Conservation (phyloP, 1,140 invertebrate species). For the Cardiocondyla obscurior region DNA sequence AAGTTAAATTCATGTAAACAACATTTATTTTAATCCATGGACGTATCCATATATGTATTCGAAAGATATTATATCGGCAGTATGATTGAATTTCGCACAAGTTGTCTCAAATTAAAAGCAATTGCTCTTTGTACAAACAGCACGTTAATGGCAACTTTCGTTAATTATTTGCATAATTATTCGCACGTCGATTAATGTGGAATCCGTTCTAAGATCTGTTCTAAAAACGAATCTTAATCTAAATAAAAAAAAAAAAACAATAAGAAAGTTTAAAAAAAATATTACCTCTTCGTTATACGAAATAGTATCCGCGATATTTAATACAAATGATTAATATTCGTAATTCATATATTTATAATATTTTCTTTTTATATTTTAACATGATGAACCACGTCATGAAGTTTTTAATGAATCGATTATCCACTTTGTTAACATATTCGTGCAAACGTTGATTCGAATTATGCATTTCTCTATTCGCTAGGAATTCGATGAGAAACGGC, state of each 20-base stretch:
- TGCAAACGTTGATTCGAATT: not conserved
- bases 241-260: too few relatives aligned
- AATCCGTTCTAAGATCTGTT: not conserved
- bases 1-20: not conserved
- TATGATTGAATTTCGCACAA: constrained; percentile 7
- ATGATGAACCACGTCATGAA: not conserved
- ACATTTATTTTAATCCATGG: not conserved
- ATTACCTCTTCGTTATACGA: not conserved
- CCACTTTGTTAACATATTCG: not conserved
- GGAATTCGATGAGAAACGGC: not conserved
- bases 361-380: too few relatives aligned
- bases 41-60: not conserved
- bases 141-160: not conserved
- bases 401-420: not conserved
- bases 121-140: not conserved
- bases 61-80: not conserved
- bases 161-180: constrained; percentile 22
- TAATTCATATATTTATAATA: not conserved
- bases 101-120: not conserved
- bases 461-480: not conserved
- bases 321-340: not conserved
- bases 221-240: not conserved
- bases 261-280: too few relatives aligned
- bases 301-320: not conserved
- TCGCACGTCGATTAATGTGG: constrained; percentile 14